Base-by-base conservation (phyloP, 2,888 invertebrate species). In the Phaedon cochleariae region DNA sequence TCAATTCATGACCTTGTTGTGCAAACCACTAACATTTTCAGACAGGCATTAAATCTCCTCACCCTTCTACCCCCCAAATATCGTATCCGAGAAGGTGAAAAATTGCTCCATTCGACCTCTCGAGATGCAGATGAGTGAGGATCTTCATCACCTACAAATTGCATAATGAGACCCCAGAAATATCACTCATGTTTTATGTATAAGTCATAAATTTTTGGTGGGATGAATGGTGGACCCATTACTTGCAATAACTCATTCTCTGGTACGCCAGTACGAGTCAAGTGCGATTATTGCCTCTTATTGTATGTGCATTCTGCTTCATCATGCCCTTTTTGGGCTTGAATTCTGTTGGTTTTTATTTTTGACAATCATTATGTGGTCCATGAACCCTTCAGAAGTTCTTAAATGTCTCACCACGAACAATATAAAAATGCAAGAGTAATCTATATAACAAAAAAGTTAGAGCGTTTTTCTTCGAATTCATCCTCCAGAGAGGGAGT, bases 141-240 rank as follows among this genome's bases (percentile, higher is more conserved):
- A 21, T 41, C 45, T 17, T 29, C 26, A 45, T 45, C 57, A 45
- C 10, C 1, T n/a, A 26, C 46, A 29, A 57, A 45, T 46, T 57
- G 45, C 45, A 26, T 29, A 45, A 46, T 57, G 18, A 55, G 46
- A 57, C 26, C 4, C 41, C 59, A 49, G 29, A 59, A 59, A 48
- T 62, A n/a, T 57, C 41, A 49, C 20, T 61, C 59, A 65, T 65
- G 60, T 58, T 63, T 65, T 62, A 68, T 62, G 53, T 58, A 66
- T 64, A 45, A 62, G 52, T 60, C 64, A 59, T 69, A 64, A 65
- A 69, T 69, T 69, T 62, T 65, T 49, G 61, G 37, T 51, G 60
- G 57, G 48, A 68, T 65, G 61, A 59, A 62, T 62, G 51, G 55
- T 21, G 41, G 21, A 55, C 55, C 55, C 20, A 55, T 55, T 22